A percentile compares a stretch with the other conserved stretches of the same genome.
These are phyloP conservation scores for Mionectes macconnelli DNA, from an alignment of 2,113 vertebrate genomes.

Conservation along the genomic window DNA sequence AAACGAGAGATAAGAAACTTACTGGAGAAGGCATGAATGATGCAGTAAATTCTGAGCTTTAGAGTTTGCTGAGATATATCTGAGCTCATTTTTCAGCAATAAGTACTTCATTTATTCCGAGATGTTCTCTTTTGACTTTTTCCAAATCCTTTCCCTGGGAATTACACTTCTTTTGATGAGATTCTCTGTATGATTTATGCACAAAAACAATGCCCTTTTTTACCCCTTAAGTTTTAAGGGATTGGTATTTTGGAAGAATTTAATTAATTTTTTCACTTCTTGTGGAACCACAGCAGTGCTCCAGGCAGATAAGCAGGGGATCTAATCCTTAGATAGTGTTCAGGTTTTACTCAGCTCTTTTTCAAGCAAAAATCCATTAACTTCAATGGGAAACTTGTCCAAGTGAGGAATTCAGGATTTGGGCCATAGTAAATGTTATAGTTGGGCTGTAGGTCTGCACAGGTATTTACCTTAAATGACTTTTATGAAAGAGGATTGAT, in stretches of 20 bases:
- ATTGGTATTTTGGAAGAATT: background rate
- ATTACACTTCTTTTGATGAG: slow-evolving; percentile 19
- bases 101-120: slow-evolving; percentile 72
- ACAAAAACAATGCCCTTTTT: background rate
- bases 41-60: slow-evolving; percentile 74
- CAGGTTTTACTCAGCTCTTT: slow-evolving; percentile 47
- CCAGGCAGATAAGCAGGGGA: slow-evolving; percentile 17
- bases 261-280: slow-evolving; percentile 8
- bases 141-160: slow-evolving; percentile 33
- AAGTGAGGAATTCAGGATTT: slow-evolving; percentile 9
- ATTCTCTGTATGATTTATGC: slow-evolving; percentile 5
- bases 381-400: slow-evolving; percentile 12
- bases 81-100: slow-evolving; percentile 74
- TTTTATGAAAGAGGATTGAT: slow-evolving; percentile 53
- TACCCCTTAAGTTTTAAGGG: background rate
- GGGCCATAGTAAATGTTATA: slow-evolving; percentile 37
- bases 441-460: background rate
- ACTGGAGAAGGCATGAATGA: slow-evolving; percentile 57
- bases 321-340: slow-evolving; percentile 8
- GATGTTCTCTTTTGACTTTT: slow-evolving; percentile 55
- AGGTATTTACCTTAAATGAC: slow-evolving; percentile 61
- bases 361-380: slow-evolving; percentile 33
- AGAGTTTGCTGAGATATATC: slow-evolving; percentile 63
- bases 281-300: background rate
- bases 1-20: slow-evolving; percentile 74